Evolutionary conservation across 2,888 invertebrate species (phyloP).

Genomic region (Erebia ligea): DNA sequence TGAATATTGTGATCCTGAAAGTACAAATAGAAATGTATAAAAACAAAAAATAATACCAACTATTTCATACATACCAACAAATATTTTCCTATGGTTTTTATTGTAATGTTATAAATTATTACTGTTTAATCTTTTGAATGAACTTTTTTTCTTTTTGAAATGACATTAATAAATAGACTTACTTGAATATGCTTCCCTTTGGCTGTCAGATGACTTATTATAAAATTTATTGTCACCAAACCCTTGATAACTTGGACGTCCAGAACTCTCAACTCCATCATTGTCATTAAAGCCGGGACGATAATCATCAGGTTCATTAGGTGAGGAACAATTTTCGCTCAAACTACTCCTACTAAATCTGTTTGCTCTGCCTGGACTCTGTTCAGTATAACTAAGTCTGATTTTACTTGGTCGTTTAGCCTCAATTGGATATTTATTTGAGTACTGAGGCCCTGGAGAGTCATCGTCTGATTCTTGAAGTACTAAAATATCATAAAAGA

Average conservation of each 20-base stretch:
- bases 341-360: constrained; percentile 68
- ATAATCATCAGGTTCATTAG: constrained; percentile 68
- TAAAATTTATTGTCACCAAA: constrained; percentile 58
- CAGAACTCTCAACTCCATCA: constrained; percentile 55
- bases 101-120: too few relatives aligned
- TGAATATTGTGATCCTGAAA: constrained; percentile 56
- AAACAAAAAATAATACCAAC: neutral
- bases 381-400: constrained; percentile 51
- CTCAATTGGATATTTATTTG: constrained; percentile 46
- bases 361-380: constrained; percentile 55
- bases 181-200: constrained; percentile 41
- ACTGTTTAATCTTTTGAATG: neutral
- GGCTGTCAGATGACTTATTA: constrained; percentile 51
- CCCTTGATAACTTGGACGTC: constrained; percentile 57
- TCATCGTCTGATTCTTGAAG: constrained; percentile 73
- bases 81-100: too few relatives aligned
- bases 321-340: constrained; percentile 76
- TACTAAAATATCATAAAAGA: constrained; percentile 45
- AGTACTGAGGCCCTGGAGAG: constrained; percentile 51
- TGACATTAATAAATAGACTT: constrained; percentile 30
- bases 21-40: constrained; percentile 45
- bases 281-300: constrained; percentile 61
- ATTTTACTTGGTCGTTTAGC: constrained; percentile 51
- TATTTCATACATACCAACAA: neutral
- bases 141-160: neutral